Evolutionary conservation across 2,888 invertebrate species (phyloP), one percentile per base, ranked within the genome.

Genomic region (Phyllotreta striolata): DNA sequence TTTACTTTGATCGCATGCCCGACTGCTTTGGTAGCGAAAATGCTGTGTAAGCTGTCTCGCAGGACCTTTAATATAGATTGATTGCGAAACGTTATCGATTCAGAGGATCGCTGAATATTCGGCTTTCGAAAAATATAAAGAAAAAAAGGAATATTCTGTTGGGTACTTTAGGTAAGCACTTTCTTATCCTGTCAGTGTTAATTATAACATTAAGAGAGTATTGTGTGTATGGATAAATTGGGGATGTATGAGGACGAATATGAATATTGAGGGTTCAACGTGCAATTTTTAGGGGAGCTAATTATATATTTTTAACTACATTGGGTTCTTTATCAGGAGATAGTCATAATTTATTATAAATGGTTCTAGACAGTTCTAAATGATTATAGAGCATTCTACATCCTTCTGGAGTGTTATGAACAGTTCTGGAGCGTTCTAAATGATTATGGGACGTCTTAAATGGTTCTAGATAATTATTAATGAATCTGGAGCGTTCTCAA

Each of bases 31-130:
- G 57, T 57, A 47, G 47, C 46, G 39, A 47, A 57, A 57, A 57
- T 57, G 57, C 57, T 38, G 14, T 57, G 57, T 57, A 47, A 62
- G 14, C 51, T 56, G 51, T 43, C 62, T 56, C 51, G 62, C 51
- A 44, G 43, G 43, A 41, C 62, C 52, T 47, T 57, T 57, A 62
- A 62, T 62, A 57, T 57, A 62, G 62, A 62, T 62, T 62, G 62
- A 62, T 62, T 55, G 62, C 57, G 49, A 57, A 62, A 52, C 34
- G 51, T 43, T 51, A 56, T 62, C 49, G 43, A 56, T 51, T 57
- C 56, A 35, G 62, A 52, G 55, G 44, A 57, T 49, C 62, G 44
- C 52, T 62, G 43, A 52, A 49, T 38, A 58, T 58, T 49, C 57
- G 39, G 57, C 57, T 58, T 58, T 58, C 39, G 40, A 39, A 58